Base-by-base conservation (phyloP, 2,113 vertebrate genomes). In the Phalacrocorax aristotelis region DNA sequence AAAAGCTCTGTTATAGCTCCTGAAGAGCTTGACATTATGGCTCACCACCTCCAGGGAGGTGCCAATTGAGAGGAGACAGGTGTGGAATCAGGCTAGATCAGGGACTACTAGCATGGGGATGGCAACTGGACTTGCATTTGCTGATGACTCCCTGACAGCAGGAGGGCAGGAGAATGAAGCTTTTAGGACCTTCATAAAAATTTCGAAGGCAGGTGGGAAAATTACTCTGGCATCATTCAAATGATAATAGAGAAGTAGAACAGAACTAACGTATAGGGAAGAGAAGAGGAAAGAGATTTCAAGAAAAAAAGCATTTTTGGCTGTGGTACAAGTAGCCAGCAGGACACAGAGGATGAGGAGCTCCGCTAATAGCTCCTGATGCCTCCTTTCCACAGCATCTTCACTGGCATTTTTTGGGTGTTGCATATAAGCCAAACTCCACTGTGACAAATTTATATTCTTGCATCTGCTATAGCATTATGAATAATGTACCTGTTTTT, bases 21-120 rank as follows among this genome's bases (percentile, higher is more conserved):
- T 38, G 42, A 62, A 34, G 60, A 60, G 18, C 71, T 64, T 69
- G 66, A 23, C 16, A 6, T 54, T 52, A 55, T 6, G 22, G 36
- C 38, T 87, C 49, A n/a, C 11, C 27, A 46, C 17, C 10, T 36
- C 62, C 32, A 51, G 29, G n/a, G 34, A 76, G n/a, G 17, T 78
- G 21, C 58, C 1, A 0, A 0, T 1, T 66, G 40, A 16, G 76
- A 72, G 49, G 55, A 78, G 13, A 4, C 44, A 30, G 36, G 11
- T 78, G 51, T 57, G 17, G 32, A 57, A 88, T n/a, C n/a, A 55
- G 65, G 17, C 20, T 44, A 12, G 7, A 40, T 38, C 21, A 36
- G 19, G 14, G 46, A 11, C 11, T 54, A 3, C 46, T 38, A 7
- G 25, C 21, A 20, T 1, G 23, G 36, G 5, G 16, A 11, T 27